Conservation (phyloP, 2,888 invertebrate genomes). For the Apamea epomidion region DNA sequence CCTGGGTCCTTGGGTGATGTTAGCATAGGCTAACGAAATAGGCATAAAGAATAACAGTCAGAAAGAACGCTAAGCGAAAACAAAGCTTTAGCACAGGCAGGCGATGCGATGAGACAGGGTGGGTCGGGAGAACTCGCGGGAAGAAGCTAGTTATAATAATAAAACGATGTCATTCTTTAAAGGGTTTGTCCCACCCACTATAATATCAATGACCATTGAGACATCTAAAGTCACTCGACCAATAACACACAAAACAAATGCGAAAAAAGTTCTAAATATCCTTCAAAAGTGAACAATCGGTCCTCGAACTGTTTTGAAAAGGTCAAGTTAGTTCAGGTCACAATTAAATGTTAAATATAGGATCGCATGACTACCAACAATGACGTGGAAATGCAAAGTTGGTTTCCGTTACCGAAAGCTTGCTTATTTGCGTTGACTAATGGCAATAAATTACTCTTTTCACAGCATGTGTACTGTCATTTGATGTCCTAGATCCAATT, state of each 20-base stretch:
- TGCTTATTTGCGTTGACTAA: conserved; percentile 71
- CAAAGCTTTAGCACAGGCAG: no score
- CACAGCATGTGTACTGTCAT: conserved; percentile 57
- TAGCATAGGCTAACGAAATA: no score
- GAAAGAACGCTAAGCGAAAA: no score
- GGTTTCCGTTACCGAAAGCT: conserved; percentile 75
- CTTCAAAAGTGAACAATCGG: conserved; percentile 67
- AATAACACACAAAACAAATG: conserved; percentile 50
- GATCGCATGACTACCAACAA: conserved; percentile 83
- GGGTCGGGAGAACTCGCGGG: no score
- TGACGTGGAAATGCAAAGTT: conserved; percentile 81
- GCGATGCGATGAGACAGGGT: no score
- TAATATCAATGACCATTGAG: conserved; percentile 35
- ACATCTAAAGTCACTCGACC: conserved; percentile 36
- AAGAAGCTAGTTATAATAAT: not conserved
- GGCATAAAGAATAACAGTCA: no score
- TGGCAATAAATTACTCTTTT: conserved; percentile 69
- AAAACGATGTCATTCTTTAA: not conserved
- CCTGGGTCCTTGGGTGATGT: no score
- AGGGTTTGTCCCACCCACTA: conserved; percentile 4
- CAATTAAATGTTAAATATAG: conserved; percentile 86
- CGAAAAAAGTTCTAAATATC: conserved; percentile 61
- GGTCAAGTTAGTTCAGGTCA: conserved; percentile 79
- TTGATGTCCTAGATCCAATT: conserved; percentile 30
- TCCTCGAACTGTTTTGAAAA: conserved; percentile 73